Evolutionary conservation across 2,113 vertebrate species (phyloP).

Genomic region (Callipepla squamata): DNA sequence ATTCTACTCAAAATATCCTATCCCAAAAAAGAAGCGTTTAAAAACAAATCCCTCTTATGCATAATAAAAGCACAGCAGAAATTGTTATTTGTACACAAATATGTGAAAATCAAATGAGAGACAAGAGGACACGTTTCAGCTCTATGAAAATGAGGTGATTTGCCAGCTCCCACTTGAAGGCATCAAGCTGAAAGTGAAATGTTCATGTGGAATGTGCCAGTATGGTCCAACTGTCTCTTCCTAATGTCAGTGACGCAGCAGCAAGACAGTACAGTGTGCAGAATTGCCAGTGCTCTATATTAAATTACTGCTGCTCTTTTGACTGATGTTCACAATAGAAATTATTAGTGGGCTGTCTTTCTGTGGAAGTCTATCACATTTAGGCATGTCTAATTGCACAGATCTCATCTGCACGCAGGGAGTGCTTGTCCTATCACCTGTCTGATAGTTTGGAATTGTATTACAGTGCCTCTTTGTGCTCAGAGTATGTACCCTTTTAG

Average conservation of each 20-base stretch:
- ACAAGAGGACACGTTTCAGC: neutral
- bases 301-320: neutral
- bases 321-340: neutral
- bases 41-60: neutral
- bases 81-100: neutral
- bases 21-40: neutral
- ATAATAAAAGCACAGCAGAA: neutral
- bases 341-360: neutral
- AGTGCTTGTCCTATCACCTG: neutral
- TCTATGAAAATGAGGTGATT: neutral
- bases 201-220: neutral
- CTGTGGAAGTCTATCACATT: neutral
- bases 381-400: neutral
- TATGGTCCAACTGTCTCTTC: neutral
- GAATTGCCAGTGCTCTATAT: neutral
- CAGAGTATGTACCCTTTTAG: neutral
- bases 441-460: neutral
- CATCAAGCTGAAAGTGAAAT: neutral
- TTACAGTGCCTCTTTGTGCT: neutral
- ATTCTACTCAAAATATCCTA: neutral
- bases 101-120: neutral
- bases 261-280: neutral
- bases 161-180: neutral
- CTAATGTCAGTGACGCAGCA: constrained; percentile 6
- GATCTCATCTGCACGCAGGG: neutral